phyloP scores from a whole-genome alignment of 2,888 invertebrate genomes.

The Ormyrus rosae region DNA sequence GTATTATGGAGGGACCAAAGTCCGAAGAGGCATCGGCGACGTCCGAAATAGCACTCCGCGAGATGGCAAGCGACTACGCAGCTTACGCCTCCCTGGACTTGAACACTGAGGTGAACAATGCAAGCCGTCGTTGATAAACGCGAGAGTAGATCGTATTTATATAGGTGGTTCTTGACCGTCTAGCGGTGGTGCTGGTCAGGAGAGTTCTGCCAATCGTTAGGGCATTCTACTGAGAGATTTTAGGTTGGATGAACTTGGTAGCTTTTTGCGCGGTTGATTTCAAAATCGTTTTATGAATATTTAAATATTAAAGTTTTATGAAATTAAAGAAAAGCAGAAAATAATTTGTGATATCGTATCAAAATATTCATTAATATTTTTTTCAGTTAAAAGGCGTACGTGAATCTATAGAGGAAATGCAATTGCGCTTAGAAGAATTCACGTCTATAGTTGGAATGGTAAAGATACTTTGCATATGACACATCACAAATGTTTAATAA shows the following conservation, averaged over 20 bases:
- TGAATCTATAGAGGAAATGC: conserved; percentile 73
- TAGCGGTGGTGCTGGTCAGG: too few relatives aligned
- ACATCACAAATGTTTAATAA: background rate
- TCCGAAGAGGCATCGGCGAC: conserved; percentile 20
- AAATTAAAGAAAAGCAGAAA: background rate
- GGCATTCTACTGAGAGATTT: background rate
- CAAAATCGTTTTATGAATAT: background rate
- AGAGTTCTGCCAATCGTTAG: background rate
- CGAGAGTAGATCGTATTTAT: background rate
- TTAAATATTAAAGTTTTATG: background rate
- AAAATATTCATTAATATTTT: background rate
- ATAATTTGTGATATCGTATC: too few relatives aligned
- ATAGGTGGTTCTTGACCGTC: background rate
- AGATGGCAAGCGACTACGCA: conserved; percentile 71
- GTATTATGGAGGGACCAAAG: background rate
- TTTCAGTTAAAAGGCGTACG: conserved; percentile 69
- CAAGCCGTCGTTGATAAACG: background rate
- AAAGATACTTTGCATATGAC: background rate
- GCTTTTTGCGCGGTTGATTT: background rate
- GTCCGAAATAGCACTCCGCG: conserved; percentile 63
- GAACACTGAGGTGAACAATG: conserved; percentile 65
- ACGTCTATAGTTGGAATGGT: conserved; percentile 75
- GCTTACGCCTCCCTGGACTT: conserved; percentile 69
- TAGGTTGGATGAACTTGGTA: background rate
- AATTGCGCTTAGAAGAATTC: conserved; percentile 75